Conservation (phyloP, 2,113 vertebrate genomes). For the Sardina pilchardus region DNA sequence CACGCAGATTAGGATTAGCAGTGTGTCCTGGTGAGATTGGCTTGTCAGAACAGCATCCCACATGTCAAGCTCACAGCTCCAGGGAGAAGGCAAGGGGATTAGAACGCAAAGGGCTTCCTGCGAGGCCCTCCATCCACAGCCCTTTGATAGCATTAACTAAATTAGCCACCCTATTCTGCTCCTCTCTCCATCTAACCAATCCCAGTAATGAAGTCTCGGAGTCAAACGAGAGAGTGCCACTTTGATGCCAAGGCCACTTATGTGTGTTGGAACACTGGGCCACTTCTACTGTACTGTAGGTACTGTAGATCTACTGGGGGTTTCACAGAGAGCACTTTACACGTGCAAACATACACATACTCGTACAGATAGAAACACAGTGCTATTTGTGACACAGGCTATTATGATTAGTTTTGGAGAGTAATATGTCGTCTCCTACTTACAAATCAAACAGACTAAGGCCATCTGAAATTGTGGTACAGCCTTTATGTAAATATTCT, state of each 20-base stretch:
- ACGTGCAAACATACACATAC: slow-evolving; percentile 4
- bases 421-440: not conserved
- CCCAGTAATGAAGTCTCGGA: not conserved
- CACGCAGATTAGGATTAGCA: not conserved
- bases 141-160: not conserved
- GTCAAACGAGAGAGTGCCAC: not conserved
- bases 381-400: not conserved
- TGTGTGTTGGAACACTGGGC: not conserved
- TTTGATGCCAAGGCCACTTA: not conserved
- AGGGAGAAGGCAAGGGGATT: not conserved
- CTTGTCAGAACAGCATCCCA: not conserved
- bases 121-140: not conserved
- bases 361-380: slow-evolving; percentile 1
- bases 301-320: not conserved
- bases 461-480: not conserved
- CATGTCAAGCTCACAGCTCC: not conserved
- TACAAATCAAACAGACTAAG: not conserved
- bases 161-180: not conserved
- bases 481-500: not conserved
- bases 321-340: not conserved
- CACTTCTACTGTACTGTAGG: not conserved
- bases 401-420: not conserved
- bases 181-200: not conserved
- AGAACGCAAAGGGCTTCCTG: not conserved
- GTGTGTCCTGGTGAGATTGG: not conserved